Evolutionary conservation across 2,113 vertebrate species (phyloP).

Genomic region (Oncorhynchus gorbuscha): DNA sequence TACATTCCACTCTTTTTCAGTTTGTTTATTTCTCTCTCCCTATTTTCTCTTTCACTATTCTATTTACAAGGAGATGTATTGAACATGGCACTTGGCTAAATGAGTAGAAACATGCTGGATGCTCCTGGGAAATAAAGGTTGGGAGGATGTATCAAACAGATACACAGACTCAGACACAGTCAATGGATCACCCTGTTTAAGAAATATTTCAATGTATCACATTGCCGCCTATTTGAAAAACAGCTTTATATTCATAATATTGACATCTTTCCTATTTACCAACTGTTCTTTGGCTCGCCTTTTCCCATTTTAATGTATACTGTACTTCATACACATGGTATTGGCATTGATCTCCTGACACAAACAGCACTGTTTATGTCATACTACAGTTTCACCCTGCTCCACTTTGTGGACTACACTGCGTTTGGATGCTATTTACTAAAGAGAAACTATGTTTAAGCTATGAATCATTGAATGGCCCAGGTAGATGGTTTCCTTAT

Average conservation of each 20-base stretch:
- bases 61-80: constrained; percentile 39
- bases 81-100: constrained; percentile 49
- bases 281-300: constrained; percentile 12
- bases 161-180: constrained; percentile 47
- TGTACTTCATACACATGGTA: background rate
- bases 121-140: constrained; percentile 51
- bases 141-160: constrained; percentile 59
- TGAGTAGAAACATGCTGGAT: constrained; percentile 36
- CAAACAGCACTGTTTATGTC: background rate
- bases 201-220: constrained; percentile 45
- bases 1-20: background rate
- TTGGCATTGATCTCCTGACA: constrained; percentile 7
- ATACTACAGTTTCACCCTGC: constrained; percentile 1
- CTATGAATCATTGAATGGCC: constrained; percentile 27
- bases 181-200: constrained; percentile 22
- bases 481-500: constrained; percentile 21
- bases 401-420: background rate
- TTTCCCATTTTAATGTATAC: constrained; percentile 27
- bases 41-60: constrained; percentile 17
- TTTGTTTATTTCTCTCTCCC: constrained; percentile 1
- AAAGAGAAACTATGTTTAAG: constrained; percentile 11
- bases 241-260: constrained; percentile 20
- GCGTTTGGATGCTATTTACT: constrained; percentile 16
- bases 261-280: constrained; percentile 10
- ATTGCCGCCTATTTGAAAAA: constrained; percentile 15